Evolutionary conservation across 2,113 vertebrate species (phyloP).

Genomic region (Gymnobelideus leadbeateri): DNA sequence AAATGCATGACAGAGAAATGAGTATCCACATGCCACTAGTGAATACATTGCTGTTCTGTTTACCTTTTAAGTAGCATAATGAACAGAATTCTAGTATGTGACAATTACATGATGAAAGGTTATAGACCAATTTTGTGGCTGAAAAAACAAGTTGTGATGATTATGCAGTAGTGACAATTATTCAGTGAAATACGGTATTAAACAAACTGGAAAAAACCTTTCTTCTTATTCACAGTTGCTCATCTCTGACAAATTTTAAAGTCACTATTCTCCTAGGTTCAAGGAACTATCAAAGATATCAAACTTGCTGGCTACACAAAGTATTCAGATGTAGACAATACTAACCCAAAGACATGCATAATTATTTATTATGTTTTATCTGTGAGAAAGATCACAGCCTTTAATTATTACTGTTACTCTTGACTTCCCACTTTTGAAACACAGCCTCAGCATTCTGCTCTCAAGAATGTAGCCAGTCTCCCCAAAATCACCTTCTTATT

Average conservation of each 20-base stretch:
- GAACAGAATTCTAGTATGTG: too few relatives aligned
- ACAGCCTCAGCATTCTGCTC: not conserved
- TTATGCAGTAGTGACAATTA: too few relatives aligned
- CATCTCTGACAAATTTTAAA: not conserved
- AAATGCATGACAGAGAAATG: too few relatives aligned
- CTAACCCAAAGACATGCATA: not conserved
- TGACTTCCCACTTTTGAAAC: not conserved
- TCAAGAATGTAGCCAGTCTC: not conserved
- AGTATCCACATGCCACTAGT: too few relatives aligned
- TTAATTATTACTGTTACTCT: not conserved
- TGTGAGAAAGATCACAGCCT: not conserved
- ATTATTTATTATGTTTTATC: not conserved
- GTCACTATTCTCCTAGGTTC: not conserved
- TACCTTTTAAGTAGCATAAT: too few relatives aligned
- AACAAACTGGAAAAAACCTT: not conserved
- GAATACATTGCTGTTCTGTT: too few relatives aligned
- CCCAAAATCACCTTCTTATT: not conserved
- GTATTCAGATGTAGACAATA: not conserved
- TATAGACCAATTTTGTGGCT: too few relatives aligned
- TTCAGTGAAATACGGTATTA: not conserved
- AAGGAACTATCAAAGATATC: not conserved
- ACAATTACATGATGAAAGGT: too few relatives aligned
- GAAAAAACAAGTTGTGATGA: too few relatives aligned
- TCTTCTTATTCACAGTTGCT: not conserved
- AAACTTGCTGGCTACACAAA: not conserved